Evolutionary conservation across 2,113 vertebrate species (phyloP), one percentile per base, ranked within the genome.

Genomic region (Pogona vitticeps): DNA sequence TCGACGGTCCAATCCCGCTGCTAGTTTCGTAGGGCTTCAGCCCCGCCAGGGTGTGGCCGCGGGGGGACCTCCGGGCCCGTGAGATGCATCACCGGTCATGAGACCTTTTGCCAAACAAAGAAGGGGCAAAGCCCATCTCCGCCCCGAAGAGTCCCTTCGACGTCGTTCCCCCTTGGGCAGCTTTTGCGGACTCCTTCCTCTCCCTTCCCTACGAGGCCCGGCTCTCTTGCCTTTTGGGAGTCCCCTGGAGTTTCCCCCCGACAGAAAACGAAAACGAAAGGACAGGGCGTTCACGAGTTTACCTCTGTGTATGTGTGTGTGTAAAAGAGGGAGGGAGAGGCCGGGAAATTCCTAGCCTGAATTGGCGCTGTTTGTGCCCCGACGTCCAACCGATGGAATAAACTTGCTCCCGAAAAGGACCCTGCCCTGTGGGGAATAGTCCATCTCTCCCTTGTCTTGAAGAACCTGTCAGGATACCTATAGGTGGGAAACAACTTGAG

Each of bases 131-230:
- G 78, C 20, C 31, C 63, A 78, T 78, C 77, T 52, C 8, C 70
- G 1, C 4, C 1, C 0, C 9, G 3, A 42, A 68, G 70, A 59
- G 2, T 82, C 36, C 33, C 86, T 33, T 65, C 59, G 52, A 4
- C 10, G 6, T 21, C 14, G 38, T 1, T 10, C 31, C 14, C 17
- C 46, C 20, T n/a, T 18, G 8, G 1, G 13, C n/a, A n/a, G 1
- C 31, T 52, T 52, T 23, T 26, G 1, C 33, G 36, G 77, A n/a
- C n/a, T 61, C 13, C 1, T 23, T 31, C 3, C 10, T 15, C 26
- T 36, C n/a, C 23, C 31, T 6, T 23, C 61, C 20, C 20, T 10
- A 79, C 31, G 17, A 20, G 8, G 26, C 26, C 0, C 2, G 15
- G 12, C 26, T 61, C 3, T 12, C 2, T 6, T 14, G 6, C 2